Evolutionary conservation across 2,797 vertebrate species (phyloP).

Genomic region (Taeniopygia guttata): DNA sequence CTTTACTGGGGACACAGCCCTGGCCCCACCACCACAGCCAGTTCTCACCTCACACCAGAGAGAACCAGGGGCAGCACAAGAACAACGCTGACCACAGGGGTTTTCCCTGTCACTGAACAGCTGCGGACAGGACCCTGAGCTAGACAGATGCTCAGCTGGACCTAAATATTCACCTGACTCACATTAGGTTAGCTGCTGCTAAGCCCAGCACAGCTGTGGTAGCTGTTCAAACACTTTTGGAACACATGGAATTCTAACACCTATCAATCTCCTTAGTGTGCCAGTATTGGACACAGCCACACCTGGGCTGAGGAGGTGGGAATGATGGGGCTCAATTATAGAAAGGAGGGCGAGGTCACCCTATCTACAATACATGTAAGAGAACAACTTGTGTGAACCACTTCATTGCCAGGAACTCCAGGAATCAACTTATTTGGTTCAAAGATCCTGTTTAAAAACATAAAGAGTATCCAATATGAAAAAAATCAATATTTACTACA

Average conservation of each 20-base stretch:
- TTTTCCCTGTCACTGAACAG: neutral
- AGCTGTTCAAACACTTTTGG: neutral
- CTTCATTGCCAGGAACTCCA: neutral
- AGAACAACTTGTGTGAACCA: neutral
- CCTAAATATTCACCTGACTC: neutral
- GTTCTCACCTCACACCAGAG: neutral
- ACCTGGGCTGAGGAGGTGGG: neutral
- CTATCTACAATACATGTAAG: neutral
- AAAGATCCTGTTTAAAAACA: neutral
- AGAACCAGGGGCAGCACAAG: neutral
- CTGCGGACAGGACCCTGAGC: neutral
- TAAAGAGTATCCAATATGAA: neutral
- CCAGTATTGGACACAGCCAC: neutral
- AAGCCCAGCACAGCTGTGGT: neutral
- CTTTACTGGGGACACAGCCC: neutral
- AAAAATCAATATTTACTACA: neutral
- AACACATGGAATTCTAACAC: neutral
- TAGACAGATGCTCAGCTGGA: neutral
- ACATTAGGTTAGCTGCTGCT: neutral
- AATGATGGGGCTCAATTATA: neutral
- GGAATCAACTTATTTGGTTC: neutral
- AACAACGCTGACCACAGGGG: neutral
- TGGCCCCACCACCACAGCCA: accelerated
- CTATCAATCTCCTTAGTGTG: neutral
- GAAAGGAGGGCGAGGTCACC: neutral